Evolutionary conservation across 2,888 invertebrate species (phyloP).

Genomic region (Spilarctia lutea): DNA sequence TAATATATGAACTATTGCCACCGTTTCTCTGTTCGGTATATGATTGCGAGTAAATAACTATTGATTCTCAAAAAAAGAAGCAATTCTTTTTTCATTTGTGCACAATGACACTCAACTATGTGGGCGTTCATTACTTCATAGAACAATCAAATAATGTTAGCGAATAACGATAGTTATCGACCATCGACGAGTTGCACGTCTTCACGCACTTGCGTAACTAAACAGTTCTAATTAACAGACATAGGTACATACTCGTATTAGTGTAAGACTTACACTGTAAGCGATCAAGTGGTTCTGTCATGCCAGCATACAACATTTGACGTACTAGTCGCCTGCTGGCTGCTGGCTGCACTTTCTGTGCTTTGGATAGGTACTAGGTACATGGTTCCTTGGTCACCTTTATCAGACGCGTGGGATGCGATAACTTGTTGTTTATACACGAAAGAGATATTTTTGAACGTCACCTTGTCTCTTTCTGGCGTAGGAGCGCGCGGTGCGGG

Average conservation of each 20-base stretch:
- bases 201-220: slow-evolving; percentile 21
- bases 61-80: not conserved
- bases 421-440: slow-evolving; percentile 26
- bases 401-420: slow-evolving; percentile 15
- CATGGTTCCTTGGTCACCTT: slow-evolving; percentile 20
- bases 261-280: not conserved
- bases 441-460: slow-evolving; percentile 33
- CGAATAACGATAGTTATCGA: slow-evolving; percentile 14
- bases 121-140: not conserved
- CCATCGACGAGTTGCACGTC: slow-evolving; percentile 14
- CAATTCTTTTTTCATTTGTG: not conserved
- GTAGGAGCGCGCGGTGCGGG: slow-evolving; percentile 21
- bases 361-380: not conserved
- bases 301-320: not conserved
- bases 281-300: not conserved
- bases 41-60: not conserved
- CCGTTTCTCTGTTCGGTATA: not conserved
- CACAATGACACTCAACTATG: not conserved
- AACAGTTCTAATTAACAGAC: not conserved
- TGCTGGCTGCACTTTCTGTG: not conserved
- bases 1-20: not conserved
- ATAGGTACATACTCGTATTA: not conserved
- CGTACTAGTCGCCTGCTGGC: not conserved
- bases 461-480: slow-evolving; percentile 34
- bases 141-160: not conserved